Evolutionary conservation across 2,797 vertebrate species (phyloP).

Genomic region (Cyclopterus lumpus): DNA sequence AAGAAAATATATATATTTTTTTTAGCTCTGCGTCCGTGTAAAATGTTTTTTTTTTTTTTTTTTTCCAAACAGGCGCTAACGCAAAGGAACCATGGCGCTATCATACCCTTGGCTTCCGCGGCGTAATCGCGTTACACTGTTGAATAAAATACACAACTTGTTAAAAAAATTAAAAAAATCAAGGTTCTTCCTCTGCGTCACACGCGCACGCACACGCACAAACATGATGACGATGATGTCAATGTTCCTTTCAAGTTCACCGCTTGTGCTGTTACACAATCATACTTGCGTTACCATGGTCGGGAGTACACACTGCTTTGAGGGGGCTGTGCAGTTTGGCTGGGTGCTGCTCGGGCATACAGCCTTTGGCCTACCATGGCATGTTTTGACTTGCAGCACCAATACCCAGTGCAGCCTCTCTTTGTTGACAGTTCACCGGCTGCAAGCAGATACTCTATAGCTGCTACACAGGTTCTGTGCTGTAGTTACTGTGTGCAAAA

Average conservation of each 20-base stretch:
- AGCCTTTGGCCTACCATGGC: constrained; percentile 79
- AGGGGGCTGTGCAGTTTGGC: constrained; percentile 70
- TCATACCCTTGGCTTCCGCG: constrained; percentile 39
- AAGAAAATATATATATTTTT: background rate
- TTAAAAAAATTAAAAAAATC: no score
- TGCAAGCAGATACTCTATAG: constrained; percentile 59
- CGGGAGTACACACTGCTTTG: constrained; percentile 72
- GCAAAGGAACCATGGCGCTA: constrained; percentile 14
- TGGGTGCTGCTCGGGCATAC: constrained; percentile 63
- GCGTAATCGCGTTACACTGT: constrained; percentile 32
- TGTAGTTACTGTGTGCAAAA: constrained; percentile 36
- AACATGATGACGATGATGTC: constrained; percentile 64
- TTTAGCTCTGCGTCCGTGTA: constrained; percentile 13
- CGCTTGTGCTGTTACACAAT: constrained; percentile 79
- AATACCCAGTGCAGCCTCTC: constrained; percentile 56
- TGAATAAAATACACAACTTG: constrained; percentile 60
- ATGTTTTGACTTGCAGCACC: constrained; percentile 81
- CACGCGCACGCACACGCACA: constrained; percentile 31
- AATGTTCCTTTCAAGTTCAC: constrained; percentile 83
- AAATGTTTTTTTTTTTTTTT: background rate
- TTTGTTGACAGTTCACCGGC: constrained; percentile 78
- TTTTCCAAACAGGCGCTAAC: constrained; percentile 24
- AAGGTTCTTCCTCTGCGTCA: constrained; percentile 69
- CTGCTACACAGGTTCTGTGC: constrained; percentile 65
- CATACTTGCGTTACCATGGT: constrained; percentile 82